Percentiles rank a stretch among this genome's conserved stretches.
These are phyloP conservation scores for Nomada fabriciana DNA, from an alignment of 2,888 invertebrate species.

Conservation along the genomic window DNA sequence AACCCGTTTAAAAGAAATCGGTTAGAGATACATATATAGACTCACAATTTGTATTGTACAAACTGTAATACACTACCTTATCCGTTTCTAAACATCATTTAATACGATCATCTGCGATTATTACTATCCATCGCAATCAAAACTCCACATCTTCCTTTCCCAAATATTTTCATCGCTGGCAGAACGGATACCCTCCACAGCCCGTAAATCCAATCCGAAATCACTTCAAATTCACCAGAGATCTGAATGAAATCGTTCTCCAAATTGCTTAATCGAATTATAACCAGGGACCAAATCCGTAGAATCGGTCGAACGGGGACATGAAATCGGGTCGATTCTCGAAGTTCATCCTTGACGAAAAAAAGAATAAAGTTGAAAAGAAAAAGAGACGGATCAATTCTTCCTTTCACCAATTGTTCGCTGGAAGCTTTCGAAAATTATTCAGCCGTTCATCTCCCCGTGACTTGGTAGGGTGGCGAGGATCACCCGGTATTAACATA, in stretches of 20 bases:
- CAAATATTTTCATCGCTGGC: neutral
- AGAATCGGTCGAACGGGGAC: conserved; percentile 25
- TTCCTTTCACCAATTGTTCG: conserved; percentile 19
- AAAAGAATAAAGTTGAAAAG: conserved; percentile 1
- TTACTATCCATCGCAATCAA: neutral
- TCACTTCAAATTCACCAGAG: neutral
- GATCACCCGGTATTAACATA: conserved; percentile 78
- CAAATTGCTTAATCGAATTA: conserved; percentile 53
- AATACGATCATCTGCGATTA: neutral
- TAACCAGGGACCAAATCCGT: conserved; percentile 19
- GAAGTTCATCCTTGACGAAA: conserved; percentile 59
- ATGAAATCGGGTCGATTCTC: conserved; percentile 50
- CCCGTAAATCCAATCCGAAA: neutral
- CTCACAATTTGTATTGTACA: neutral
- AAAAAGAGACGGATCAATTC: conserved; percentile 41
- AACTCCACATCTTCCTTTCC: neutral
- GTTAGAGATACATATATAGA: too few species aligned
- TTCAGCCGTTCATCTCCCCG: conserved; percentile 60
- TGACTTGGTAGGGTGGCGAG: conserved; percentile 43
- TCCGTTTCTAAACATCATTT: neutral
- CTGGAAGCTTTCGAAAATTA: conserved; percentile 66
- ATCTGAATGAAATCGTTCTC: conserved; percentile 3
- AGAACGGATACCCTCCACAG: neutral
- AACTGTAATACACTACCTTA: neutral
- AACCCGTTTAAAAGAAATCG: too few species aligned